Evolutionary conservation across 2,888 invertebrate species (phyloP).

Genomic region (Dysmachus trigonus): DNA sequence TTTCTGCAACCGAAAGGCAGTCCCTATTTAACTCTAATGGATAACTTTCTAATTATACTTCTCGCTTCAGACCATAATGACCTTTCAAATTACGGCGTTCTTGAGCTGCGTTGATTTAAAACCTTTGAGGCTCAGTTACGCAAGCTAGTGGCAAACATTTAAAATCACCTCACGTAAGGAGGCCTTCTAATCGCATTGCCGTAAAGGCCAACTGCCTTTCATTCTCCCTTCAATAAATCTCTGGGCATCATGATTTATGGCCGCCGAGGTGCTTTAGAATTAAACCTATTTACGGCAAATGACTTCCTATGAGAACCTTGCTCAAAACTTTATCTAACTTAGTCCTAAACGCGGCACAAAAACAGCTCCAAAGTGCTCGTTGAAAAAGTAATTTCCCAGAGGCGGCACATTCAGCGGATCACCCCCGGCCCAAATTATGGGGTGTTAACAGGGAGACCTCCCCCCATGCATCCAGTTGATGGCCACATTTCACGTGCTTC

Average conservation of each 20-base stretch:
- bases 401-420: background rate
- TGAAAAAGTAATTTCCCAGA: background rate
- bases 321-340: background rate
- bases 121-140: background rate
- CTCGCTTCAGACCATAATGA: background rate
- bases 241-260: background rate
- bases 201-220: background rate
- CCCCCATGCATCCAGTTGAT: background rate
- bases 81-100: background rate
- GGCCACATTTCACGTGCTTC: background rate
- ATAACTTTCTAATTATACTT: background rate
- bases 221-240: background rate
- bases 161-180: background rate
- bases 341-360: background rate
- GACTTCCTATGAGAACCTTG: background rate
- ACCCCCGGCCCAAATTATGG: background rate
- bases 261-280: background rate
- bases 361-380: background rate
- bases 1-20: background rate
- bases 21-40: background rate
- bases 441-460: background rate
- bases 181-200: background rate
- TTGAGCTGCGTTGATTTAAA: background rate
- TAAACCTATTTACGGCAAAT: constrained; percentile 8
- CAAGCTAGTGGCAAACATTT: background rate